Conservation (phyloP, 2,113 vertebrate genomes). For the Panthera uncia region DNA sequence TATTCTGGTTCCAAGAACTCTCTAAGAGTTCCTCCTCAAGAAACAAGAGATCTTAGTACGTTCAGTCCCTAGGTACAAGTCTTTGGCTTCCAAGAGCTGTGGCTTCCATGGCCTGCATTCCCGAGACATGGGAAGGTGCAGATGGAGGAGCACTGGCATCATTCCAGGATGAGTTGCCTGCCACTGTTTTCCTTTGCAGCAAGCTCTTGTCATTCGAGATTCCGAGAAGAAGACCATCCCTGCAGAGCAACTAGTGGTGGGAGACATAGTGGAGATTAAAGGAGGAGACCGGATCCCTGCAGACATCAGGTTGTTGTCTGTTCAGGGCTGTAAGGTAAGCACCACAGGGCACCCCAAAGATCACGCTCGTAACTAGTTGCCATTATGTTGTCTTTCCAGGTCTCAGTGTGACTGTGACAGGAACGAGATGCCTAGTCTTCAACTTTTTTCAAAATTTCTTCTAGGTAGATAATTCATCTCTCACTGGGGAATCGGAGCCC, state of each 20-base stretch:
- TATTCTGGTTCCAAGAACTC: neutral
- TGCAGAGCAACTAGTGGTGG: conserved; percentile 87
- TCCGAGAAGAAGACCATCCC: conserved; percentile 84
- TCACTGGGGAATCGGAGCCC: conserved; percentile 89
- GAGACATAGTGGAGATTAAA: conserved; percentile 88
- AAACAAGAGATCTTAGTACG: neutral
- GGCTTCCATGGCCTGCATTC: accelerated
- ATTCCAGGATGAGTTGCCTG: neutral
- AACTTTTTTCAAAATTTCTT: neutral
- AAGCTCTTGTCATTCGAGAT: conserved; percentile 88
- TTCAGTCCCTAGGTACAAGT: neutral
- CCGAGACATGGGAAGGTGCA: neutral
- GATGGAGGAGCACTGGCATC: no score
- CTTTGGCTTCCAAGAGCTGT: neutral
- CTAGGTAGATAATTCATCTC: conserved; percentile 90
- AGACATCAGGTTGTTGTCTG: conserved; percentile 83
- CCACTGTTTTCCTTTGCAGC: conserved; percentile 67
- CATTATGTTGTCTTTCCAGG: neutral
- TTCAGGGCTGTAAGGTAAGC: conserved; percentile 87
- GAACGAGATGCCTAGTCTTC: neutral
- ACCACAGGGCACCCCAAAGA: accelerated
- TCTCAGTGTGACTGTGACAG: neutral
- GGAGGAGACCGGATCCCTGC: conserved; percentile 89
- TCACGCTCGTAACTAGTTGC: accelerated
- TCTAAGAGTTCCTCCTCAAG: neutral